These are phyloP conservation scores for Alethe castanea DNA, from an alignment of 2,113 vertebrate species.

Conservation along the genomic window DNA sequence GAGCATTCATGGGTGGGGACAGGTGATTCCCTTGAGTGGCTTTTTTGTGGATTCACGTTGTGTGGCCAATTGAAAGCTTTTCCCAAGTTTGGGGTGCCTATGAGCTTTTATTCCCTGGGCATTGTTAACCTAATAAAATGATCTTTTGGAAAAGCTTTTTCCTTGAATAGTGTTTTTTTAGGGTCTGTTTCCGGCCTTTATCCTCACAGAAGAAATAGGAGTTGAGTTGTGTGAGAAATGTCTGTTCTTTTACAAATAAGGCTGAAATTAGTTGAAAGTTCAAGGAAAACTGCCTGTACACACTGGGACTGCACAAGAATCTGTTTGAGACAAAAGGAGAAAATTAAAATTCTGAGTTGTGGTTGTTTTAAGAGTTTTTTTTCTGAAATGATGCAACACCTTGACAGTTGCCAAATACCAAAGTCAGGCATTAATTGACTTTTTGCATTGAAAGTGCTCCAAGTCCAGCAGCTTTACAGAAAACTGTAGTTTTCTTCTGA, in stretches of 20 bases:
- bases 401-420: not conserved
- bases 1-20: fast-evolving
- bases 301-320: fast-evolving
- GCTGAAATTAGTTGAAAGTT: not conserved
- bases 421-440: not conserved
- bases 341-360: not conserved
- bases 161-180: not conserved
- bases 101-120: not conserved
- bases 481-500: not conserved
- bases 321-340: not conserved
- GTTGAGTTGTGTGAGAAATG: not conserved
- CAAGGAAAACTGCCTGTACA: no score
- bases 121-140: not conserved
- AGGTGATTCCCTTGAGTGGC: fast-evolving
- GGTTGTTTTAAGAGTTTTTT: not conserved
- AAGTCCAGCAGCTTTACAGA: not conserved
- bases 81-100: fast-evolving
- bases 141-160: not conserved
- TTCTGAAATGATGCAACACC: fast-evolving
- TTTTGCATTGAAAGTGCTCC: not conserved
- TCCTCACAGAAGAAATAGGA: not conserved
- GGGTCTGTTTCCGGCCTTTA: not conserved
- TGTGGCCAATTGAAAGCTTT: fast-evolving
- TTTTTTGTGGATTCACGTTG: fast-evolving
- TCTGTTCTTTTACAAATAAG: not conserved